Evolutionary conservation across 2,113 vertebrate genomes (phyloP).

Genomic region (Podarcis muralis): DNA sequence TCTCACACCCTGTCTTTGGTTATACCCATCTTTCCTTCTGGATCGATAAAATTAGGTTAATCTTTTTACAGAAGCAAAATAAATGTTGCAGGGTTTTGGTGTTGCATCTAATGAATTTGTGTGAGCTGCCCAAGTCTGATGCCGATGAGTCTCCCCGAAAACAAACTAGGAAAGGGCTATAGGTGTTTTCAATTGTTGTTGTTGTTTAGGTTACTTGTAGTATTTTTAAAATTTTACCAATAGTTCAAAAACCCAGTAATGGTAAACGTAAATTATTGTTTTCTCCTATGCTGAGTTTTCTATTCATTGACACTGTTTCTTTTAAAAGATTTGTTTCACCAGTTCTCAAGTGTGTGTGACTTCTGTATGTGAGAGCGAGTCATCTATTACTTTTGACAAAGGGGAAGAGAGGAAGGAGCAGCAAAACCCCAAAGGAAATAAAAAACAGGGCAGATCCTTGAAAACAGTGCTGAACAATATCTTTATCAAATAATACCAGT

Average conservation of each 20-base stretch:
- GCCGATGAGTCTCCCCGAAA: neutral
- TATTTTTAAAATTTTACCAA: neutral
- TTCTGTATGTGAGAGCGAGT: neutral
- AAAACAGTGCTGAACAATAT: too few relatives aligned
- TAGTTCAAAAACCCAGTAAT: neutral
- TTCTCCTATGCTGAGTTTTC: neutral
- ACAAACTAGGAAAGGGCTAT: neutral
- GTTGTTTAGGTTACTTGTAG: neutral
- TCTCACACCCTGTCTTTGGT: too few relatives aligned
- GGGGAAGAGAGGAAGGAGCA: too few relatives aligned
- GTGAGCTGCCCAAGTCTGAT: neutral
- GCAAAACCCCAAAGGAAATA: too few relatives aligned
- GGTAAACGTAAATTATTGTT: neutral
- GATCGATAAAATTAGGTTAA: too few relatives aligned
- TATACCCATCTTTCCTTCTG: too few relatives aligned
- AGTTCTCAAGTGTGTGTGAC: neutral
- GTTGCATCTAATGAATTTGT: neutral
- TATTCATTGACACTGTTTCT: neutral
- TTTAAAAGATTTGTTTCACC: neutral
- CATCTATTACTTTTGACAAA: neutral
- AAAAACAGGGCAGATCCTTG: too few relatives aligned
- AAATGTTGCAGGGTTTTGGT: neutral
- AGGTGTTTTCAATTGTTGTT: neutral
- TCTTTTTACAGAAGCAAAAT: too few relatives aligned
- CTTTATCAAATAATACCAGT: too few relatives aligned